Percentiles rank a stretch among this genome's conserved stretches.
phyloP scores from a whole-genome alignment of 2,888 invertebrate genomes.

The Celastrina argiolus region DNA sequence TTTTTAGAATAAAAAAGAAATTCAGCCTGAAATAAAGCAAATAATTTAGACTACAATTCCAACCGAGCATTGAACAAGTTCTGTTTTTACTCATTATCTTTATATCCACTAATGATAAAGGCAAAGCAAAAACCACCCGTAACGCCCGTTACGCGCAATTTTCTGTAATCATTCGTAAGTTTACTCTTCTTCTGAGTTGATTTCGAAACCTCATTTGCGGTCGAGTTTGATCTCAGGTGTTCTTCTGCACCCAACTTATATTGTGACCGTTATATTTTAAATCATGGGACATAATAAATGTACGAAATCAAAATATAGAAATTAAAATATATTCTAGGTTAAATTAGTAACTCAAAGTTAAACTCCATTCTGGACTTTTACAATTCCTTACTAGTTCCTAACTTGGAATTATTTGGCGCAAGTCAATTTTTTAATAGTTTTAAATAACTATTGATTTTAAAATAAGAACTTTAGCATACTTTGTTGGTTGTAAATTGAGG shows the following conservation, averaged over 20 bases:
- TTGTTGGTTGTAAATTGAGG: too few species aligned
- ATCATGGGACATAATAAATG: not conserved
- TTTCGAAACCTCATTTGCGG: slow-evolving; percentile 67
- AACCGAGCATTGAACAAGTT: not conserved
- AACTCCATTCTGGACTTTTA: too few species aligned
- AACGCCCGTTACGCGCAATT: slow-evolving; percentile 64
- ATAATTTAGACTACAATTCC: not conserved
- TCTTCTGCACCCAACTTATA: slow-evolving; percentile 43
- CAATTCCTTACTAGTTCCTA: too few species aligned
- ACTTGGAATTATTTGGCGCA: too few species aligned
- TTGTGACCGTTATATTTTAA: slow-evolving; percentile 33
- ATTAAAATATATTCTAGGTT: not conserved
- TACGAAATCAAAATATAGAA: too few species aligned
- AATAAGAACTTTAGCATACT: too few species aligned
- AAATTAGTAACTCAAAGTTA: too few species aligned
- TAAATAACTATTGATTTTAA: too few species aligned
- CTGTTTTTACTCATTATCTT: slow-evolving; percentile 21
- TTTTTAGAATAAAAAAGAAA: not conserved
- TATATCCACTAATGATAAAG: slow-evolving; percentile 41
- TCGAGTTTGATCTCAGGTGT: slow-evolving; percentile 58
- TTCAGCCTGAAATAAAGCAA: not conserved
- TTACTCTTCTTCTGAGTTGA: slow-evolving; percentile 48
- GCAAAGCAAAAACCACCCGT: slow-evolving; percentile 48
- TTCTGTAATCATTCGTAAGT: slow-evolving; percentile 64
- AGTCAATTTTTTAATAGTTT: too few species aligned